Percentiles rank a stretch among this genome's conserved stretches.
Evolutionary conservation across 2,888 invertebrate genomes (phyloP).

Genomic region (Aricia artaxerxes): DNA sequence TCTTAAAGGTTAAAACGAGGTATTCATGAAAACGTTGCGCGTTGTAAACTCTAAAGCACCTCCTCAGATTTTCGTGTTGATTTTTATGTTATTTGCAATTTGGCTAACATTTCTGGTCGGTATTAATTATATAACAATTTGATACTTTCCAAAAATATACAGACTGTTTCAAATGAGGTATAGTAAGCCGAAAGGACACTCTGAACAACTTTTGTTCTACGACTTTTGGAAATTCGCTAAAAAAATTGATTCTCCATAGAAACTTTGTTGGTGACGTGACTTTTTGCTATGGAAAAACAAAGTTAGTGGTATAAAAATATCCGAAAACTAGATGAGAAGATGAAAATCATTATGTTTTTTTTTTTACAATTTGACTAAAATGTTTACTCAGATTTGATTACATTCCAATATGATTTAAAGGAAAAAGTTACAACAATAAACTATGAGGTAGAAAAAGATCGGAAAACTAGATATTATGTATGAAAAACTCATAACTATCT

Average conservation of each 20-base stretch:
- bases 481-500: background rate
- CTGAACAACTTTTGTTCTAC: too few relatives aligned
- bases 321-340: too few relatives aligned
- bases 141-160: background rate
- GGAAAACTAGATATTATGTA: background rate
- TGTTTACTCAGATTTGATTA: background rate
- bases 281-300: too few relatives aligned
- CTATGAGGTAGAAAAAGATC: background rate
- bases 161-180: background rate
- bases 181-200: too few relatives aligned
- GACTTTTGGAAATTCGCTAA: too few relatives aligned
- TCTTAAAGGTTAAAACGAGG: conserved; percentile 7
- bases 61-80: background rate
- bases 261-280: too few relatives aligned
- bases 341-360: background rate
- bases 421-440: background rate
- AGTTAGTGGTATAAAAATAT: too few relatives aligned
- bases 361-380: background rate
- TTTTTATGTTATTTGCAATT: background rate
- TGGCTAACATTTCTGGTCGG: background rate
- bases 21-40: conserved; percentile 11
- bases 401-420: background rate
- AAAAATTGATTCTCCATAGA: too few relatives aligned
- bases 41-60: background rate
- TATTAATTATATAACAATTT: background rate